Evolutionary conservation across 2,113 vertebrate species (phyloP), one percentile per base, ranked within the genome.

Genomic region (Ictidomys tridecemlineatus): DNA sequence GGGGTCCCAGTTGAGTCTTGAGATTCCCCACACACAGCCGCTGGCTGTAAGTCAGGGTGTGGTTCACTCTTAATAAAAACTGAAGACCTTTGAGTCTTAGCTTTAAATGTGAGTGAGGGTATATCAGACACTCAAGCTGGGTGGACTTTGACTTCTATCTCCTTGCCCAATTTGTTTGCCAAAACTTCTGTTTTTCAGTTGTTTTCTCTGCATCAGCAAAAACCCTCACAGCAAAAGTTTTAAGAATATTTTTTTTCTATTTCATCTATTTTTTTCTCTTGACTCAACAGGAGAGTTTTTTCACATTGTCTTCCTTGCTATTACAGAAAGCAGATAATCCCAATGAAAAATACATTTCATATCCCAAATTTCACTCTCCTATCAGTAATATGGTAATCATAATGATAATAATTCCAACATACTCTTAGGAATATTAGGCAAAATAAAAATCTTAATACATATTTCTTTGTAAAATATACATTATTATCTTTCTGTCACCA

Each of bases 51-150:
- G 39, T 53, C 77, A 34, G 0, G 48, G 48, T 58, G 48, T 45
- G 69, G 37, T 24, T 69, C n/a, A n/a, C 11, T 16, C 30, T 45
- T 17, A 67, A 22, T 11, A 34, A 2, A 2, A 11, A 9, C 37
- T 61, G 56, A 51, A 45, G 42, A 61, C 2, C 48, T 32, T 2
- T 61, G 22, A 14, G 9, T 48, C 74, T 51, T 12, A 16, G 32
- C 7, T 74, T 69, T 34, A 39, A 61, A 22, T 45, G 0, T 9
- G 13, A 72, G 0, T 12, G 13, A 72, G 8, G 1, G 1, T 48
- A 0, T 45, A 0, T 37, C 51, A 78, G 82, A 32, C 28, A 32
- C 73, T 8, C 8, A 0, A 0, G 0, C 16, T 1, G 18, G 8
- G 6, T 56, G n/a, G 4, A 20, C 10, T n/a, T 61, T 10, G 67